A percentile compares a stretch with the other conserved stretches of the same genome.
Evolutionary conservation across 2,113 vertebrate species (phyloP).

Genomic region (Scortum barcoo): DNA sequence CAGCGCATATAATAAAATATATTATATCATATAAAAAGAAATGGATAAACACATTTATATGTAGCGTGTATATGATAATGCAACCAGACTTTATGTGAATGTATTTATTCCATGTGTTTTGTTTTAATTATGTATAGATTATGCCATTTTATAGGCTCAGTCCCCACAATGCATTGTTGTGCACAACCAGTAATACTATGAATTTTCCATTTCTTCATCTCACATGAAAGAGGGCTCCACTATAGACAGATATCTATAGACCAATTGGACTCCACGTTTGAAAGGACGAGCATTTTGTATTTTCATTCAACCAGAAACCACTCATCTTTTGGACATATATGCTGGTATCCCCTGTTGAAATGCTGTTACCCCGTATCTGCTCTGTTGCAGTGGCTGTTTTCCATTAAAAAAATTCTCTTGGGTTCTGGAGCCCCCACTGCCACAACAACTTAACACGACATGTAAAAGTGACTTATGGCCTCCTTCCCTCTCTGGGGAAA

Average conservation of each 20-base stretch:
- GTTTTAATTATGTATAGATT: too few species aligned
- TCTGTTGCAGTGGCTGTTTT: conserved; percentile 8
- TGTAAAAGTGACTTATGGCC: conserved; percentile 39
- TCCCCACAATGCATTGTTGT: too few species aligned
- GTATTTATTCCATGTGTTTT: too few species aligned
- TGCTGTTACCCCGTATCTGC: neutral
- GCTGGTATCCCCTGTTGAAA: too few species aligned
- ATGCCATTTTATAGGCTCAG: too few species aligned
- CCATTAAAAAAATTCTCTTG: neutral
- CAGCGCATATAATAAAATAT: too few species aligned
- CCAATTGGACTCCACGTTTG: neutral
- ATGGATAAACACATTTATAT: neutral
- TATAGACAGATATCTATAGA: neutral
- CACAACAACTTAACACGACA: conserved; percentile 35
- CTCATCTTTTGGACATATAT: neutral
- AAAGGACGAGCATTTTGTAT: neutral
- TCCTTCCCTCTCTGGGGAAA: conserved; percentile 39
- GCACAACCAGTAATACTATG: neutral
- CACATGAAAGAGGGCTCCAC: neutral
- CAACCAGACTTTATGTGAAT: too few species aligned
- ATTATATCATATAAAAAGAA: neutral
- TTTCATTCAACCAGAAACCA: neutral
- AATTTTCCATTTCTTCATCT: neutral
- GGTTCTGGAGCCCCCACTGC: neutral
- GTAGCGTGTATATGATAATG: too few species aligned